These are phyloP conservation scores for Tiphia femorata DNA, from an alignment of 2,888 invertebrate species.

Conservation along the genomic window DNA sequence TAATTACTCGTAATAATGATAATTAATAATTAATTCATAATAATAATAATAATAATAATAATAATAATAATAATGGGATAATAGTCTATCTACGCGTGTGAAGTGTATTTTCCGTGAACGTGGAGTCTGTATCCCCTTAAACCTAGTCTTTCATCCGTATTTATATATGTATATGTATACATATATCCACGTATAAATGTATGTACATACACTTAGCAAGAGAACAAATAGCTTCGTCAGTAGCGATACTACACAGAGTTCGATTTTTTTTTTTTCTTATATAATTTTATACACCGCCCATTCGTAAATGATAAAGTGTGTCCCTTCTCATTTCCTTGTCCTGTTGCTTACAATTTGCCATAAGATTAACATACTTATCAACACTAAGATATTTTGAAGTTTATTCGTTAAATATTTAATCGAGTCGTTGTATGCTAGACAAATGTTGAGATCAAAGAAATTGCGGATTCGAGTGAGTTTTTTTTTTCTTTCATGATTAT, in stretches of 20 bases:
- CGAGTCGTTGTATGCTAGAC: slow-evolving; percentile 66
- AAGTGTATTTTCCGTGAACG: slow-evolving; percentile 49
- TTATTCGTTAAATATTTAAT: slow-evolving; percentile 58
- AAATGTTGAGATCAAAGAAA: slow-evolving; percentile 69
- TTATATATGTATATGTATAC: slow-evolving; percentile 59
- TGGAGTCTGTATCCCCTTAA: slow-evolving; percentile 52
- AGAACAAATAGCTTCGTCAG: slow-evolving; percentile 54
- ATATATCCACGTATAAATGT: slow-evolving; percentile 52
- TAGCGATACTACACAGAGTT: slow-evolving; percentile 60
- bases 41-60: slow-evolving; percentile 54
- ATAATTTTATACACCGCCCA: slow-evolving; percentile 60
- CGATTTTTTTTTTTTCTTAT: slow-evolving; percentile 40
- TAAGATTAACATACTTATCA: slow-evolving; percentile 46
- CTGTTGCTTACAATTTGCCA: slow-evolving; percentile 39
- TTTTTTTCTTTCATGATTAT: slow-evolving; percentile 26
- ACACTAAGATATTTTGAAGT: slow-evolving; percentile 55
- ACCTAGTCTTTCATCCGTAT: slow-evolving; percentile 44
- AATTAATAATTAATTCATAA: slow-evolving; percentile 35
- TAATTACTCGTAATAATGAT: slow-evolving; percentile 47
- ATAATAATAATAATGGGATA: slow-evolving; percentile 58
- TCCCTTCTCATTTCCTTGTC: slow-evolving; percentile 29
- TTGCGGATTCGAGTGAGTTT: slow-evolving; percentile 51
- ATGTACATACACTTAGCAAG: slow-evolving; percentile 60
- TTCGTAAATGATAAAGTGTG: slow-evolving; percentile 43
- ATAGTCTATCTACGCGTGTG: slow-evolving; percentile 62